phyloP scores from a whole-genome alignment of 2,888 invertebrate species.

The Drosophila monieri region DNA sequence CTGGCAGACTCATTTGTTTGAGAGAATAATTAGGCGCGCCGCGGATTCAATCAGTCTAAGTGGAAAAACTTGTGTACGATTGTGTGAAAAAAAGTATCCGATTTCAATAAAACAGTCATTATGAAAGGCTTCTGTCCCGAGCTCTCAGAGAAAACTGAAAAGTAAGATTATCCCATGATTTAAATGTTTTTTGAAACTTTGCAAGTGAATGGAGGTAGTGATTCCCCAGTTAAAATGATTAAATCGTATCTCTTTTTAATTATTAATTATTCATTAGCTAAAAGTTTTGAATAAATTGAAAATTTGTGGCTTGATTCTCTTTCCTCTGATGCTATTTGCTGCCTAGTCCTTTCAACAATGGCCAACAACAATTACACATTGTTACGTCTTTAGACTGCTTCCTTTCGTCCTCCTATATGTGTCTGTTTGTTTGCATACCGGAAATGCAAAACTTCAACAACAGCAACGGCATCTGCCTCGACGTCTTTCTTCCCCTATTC shows the following conservation, averaged over 20 bases:
- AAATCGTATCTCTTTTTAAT: too few relatives aligned
- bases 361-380: constrained; percentile 68
- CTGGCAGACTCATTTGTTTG: constrained; percentile 2
- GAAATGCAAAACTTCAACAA: constrained; percentile 80
- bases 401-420: not conserved
- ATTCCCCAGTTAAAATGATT: too few relatives aligned
- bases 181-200: not conserved
- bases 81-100: constrained; percentile 6
- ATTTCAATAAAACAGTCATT: constrained; percentile 31
- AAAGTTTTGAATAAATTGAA: constrained; percentile 73
- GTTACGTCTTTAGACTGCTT: constrained; percentile 66
- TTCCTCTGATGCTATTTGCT: constrained; percentile 6
- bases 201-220: constrained; percentile 18
- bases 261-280: too few relatives aligned
- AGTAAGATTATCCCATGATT: not conserved
- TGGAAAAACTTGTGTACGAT: constrained; percentile 54
- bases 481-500: constrained; percentile 16
- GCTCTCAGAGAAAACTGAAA: not conserved
- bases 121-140: constrained; percentile 21
- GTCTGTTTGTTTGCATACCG: constrained; percentile 73
- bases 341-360: constrained; percentile 46
- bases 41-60: constrained; percentile 50
- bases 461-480: constrained; percentile 50
- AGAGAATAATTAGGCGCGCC: constrained; percentile 54
- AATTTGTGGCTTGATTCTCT: constrained; percentile 36